These are phyloP conservation scores for Catocala fraxini DNA, from an alignment of 2,888 invertebrate genomes.

Conservation along the genomic window DNA sequence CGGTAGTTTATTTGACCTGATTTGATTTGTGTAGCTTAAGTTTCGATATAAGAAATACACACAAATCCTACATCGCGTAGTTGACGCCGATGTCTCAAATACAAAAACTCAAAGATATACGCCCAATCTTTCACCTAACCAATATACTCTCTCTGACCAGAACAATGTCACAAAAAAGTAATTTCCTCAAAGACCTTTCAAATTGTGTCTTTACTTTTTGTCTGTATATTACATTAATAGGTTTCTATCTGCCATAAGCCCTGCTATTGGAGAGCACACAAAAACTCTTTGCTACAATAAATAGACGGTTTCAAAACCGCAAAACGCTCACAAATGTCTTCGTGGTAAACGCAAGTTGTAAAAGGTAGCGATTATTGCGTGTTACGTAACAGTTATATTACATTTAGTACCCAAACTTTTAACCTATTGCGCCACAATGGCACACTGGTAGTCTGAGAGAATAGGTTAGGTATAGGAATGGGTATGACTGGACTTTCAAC, in stretches of 20 bases:
- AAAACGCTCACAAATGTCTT: conserved; percentile 48
- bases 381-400: not conserved
- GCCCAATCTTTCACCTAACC: not conserved
- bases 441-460: too few species aligned
- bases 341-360: conserved; percentile 17
- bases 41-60: too few species aligned
- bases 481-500: too few species aligned
- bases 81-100: too few species aligned
- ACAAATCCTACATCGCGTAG: too few species aligned
- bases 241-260: conserved; percentile 48
- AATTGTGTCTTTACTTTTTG: conserved; percentile 45
- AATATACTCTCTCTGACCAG: conserved; percentile 1
- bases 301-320: conserved; percentile 53
- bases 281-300: conserved; percentile 55
- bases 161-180: conserved; percentile 35
- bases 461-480: too few species aligned
- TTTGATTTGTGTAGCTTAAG: too few species aligned
- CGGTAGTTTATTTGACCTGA: too few species aligned
- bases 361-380: conserved; percentile 22
- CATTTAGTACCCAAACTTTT: too few species aligned
- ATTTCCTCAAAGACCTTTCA: conserved; percentile 35
- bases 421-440: too few species aligned
- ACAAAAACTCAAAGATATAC: not conserved
- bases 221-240: conserved; percentile 47
- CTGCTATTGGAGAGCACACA: conserved; percentile 45